These are phyloP conservation scores for Drosophila pegasa DNA, from an alignment of 2,888 invertebrate species.

Conservation along the genomic window DNA sequence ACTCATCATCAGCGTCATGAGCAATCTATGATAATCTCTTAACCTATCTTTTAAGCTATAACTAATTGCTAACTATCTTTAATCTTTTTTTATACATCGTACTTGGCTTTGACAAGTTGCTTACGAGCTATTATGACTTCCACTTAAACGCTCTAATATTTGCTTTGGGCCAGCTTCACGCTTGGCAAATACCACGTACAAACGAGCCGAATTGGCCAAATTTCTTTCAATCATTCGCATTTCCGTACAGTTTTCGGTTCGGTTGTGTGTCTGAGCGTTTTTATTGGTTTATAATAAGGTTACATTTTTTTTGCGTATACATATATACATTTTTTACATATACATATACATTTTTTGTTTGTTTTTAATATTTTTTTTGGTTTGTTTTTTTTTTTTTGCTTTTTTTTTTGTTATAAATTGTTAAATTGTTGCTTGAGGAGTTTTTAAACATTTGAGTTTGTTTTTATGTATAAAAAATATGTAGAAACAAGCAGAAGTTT, in stretches of 20 bases:
- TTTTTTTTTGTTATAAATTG: constrained; percentile 3
- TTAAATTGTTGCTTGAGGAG: neutral
- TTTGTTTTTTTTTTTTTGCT: neutral
- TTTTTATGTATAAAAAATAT: neutral
- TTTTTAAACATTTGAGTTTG: constrained; percentile 2
- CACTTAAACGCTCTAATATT: constrained; percentile 21
- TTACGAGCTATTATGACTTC: constrained; percentile 3
- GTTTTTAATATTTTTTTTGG: neutral
- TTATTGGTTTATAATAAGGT: constrained; percentile 12
- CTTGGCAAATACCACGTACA: constrained; percentile 37
- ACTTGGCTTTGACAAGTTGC: neutral
- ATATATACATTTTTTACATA: constrained; percentile 3
- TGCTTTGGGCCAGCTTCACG: neutral
- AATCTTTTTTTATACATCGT: neutral
- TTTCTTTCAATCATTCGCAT: constrained; percentile 22
- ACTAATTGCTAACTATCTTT: too few species aligned
- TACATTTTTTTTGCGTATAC: constrained; percentile 3
- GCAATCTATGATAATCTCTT: neutral
- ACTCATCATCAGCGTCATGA: constrained; percentile 7
- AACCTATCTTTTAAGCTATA: too few species aligned
- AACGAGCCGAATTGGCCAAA: constrained; percentile 12
- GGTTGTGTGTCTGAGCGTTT: constrained; percentile 16
- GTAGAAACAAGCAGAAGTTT: neutral
- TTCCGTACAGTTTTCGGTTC: constrained; percentile 22
- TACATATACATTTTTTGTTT: neutral